A percentile compares a stretch with the other conserved stretches of the same genome.
Conservation (phyloP, 2,113 vertebrate genomes). For the Erythrolamprus reginae region DNA sequence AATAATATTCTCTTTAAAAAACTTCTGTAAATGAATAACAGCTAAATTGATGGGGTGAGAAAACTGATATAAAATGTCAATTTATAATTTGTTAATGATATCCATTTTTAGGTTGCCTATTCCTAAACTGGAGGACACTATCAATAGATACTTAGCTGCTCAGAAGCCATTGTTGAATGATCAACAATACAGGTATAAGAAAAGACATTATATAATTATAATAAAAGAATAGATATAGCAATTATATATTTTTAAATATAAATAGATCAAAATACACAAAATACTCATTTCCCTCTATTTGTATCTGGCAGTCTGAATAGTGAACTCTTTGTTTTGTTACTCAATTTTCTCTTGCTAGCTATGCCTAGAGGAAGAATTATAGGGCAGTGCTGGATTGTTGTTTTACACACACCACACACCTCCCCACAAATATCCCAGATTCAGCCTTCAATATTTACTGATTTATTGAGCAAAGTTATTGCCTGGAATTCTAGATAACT, state of each 20-base stretch:
- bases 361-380: neutral
- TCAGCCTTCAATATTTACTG: neutral
- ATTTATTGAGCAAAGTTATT: neutral
- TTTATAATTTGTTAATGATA: neutral
- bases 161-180: conserved; percentile 65
- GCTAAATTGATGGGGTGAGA: neutral
- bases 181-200: conserved; percentile 57
- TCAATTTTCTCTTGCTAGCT: neutral
- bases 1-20: neutral
- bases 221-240: neutral
- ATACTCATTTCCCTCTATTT: neutral
- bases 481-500: neutral
- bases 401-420: neutral
- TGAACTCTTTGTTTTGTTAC: neutral
- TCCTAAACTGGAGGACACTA: conserved; percentile 64
- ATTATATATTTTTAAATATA: neutral
- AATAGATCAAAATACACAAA: neutral
- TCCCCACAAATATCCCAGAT: neutral
- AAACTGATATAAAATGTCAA: neutral
- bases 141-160: conserved; percentile 62
- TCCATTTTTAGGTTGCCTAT: conserved; percentile 51
- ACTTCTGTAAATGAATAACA: neutral
- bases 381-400: neutral
- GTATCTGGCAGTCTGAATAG: neutral
- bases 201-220: neutral